These are phyloP conservation scores for Hemibagrus wyckioides DNA, from an alignment of 2,113 vertebrate species.

Conservation along the genomic window DNA sequence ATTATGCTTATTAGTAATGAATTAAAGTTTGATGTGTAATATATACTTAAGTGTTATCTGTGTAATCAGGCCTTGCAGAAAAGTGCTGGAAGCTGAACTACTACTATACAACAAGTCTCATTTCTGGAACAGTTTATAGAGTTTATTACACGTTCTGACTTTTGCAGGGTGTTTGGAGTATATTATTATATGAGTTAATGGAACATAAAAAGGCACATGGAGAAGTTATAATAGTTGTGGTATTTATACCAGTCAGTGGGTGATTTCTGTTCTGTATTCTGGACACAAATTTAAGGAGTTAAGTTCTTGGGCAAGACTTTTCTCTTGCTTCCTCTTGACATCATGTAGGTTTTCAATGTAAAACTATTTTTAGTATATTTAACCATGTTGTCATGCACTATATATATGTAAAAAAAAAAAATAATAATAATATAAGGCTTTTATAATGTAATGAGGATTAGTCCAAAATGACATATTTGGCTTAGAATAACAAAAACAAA, in stretches of 20 bases:
- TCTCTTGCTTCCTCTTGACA: background rate
- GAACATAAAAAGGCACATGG: background rate
- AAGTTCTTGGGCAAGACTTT: background rate
- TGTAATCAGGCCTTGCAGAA: background rate
- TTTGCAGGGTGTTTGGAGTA: background rate
- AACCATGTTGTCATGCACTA: background rate
- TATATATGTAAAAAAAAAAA: background rate
- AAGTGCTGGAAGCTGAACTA: background rate
- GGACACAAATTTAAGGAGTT: background rate
- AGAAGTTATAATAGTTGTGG: constrained; percentile 6
- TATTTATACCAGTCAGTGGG: background rate
- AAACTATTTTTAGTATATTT: background rate
- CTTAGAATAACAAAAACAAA: background rate
- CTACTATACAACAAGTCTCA: background rate
- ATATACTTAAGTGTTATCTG: background rate
- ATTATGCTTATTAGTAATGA: background rate
- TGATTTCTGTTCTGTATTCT: constrained; percentile 1
- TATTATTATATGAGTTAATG: constrained; percentile 9
- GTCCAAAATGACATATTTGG: background rate
- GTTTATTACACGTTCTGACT: background rate
- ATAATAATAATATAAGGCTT: background rate
- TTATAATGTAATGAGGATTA: background rate
- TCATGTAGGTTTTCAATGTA: background rate
- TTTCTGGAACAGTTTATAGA: background rate
- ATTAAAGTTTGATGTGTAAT: background rate